Conservation (phyloP, 2,888 invertebrate genomes). For the Cryptus armator region DNA sequence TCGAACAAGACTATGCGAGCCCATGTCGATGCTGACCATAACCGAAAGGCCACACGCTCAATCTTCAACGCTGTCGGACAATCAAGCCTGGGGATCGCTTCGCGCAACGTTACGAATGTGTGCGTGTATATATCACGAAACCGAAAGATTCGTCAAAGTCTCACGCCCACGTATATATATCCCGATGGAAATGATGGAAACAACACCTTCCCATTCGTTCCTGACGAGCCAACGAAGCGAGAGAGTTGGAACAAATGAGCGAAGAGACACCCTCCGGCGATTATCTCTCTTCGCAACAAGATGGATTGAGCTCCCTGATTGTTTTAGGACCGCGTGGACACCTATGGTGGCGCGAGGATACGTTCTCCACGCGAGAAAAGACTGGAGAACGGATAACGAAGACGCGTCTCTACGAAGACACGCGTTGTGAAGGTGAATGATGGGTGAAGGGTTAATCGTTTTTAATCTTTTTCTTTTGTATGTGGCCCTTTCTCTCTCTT, state of each 20-base stretch:
- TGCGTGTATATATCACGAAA: slow-evolving; percentile 45
- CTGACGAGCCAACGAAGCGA: slow-evolving; percentile 55
- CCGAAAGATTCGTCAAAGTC: slow-evolving; percentile 75
- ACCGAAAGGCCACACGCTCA: slow-evolving; percentile 53
- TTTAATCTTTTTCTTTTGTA: slow-evolving; percentile 45
- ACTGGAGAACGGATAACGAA: slow-evolving; percentile 63
- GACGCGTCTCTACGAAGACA: slow-evolving; percentile 52
- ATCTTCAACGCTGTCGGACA: slow-evolving; percentile 41
- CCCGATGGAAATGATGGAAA: slow-evolving; percentile 58
- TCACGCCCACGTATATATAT: slow-evolving; percentile 66
- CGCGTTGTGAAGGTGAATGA: slow-evolving; percentile 66
- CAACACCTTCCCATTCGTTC: slow-evolving; percentile 57
- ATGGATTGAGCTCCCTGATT: slow-evolving; percentile 74
- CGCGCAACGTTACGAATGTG: neutral
- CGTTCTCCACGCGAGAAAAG: slow-evolving; percentile 42
- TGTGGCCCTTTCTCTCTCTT: slow-evolving; percentile 3
- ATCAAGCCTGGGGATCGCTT: slow-evolving; percentile 33
- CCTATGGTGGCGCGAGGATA: slow-evolving; percentile 65
- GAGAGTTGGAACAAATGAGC: slow-evolving; percentile 54
- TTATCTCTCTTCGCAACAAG: slow-evolving; percentile 68
- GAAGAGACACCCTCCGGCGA: slow-evolving; percentile 44
- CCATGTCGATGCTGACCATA: slow-evolving; percentile 27
- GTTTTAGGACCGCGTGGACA: slow-evolving; percentile 72
- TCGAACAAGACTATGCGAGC: neutral
- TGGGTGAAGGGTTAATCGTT: slow-evolving; percentile 71